Conservation (phyloP, 2,113 vertebrate genomes). For the Eudyptes chrysolophus region DNA sequence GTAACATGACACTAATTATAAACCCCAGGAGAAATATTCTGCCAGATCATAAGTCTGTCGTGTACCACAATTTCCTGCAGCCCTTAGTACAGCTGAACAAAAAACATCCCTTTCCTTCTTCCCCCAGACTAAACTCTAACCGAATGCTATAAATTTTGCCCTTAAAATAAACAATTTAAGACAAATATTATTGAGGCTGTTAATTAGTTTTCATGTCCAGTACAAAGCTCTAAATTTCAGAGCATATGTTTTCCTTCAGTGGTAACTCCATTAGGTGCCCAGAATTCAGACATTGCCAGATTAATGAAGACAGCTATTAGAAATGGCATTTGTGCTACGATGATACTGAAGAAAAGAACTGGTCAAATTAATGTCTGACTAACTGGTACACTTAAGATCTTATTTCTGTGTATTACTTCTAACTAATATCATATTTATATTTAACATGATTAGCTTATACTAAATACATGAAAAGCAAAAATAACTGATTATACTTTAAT, state of each 20-base stretch:
- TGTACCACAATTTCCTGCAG: background rate
- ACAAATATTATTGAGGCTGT: conserved; percentile 13
- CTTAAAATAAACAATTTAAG: conserved; percentile 29
- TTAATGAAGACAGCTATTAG: conserved; percentile 28
- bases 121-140: background rate
- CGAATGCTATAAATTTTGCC: conserved; percentile 1
- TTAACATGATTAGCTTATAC: background rate
- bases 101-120: background rate
- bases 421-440: background rate
- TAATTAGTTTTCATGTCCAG: conserved; percentile 29
- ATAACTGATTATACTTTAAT: background rate
- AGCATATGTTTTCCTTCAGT: conserved; percentile 45
- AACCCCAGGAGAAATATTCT: background rate
- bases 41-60: background rate
- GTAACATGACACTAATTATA: background rate
- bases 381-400: background rate
- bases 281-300: conserved; percentile 10
- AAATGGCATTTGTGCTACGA: background rate
- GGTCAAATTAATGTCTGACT: background rate
- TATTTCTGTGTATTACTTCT: background rate
- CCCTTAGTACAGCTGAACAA: background rate
- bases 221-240: conserved; percentile 5
- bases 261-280: conserved; percentile 25
- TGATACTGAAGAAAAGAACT: background rate
- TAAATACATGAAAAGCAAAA: background rate